Base-by-base conservation (phyloP, 1,140 invertebrate species). In the Lethocerus indicus region DNA sequence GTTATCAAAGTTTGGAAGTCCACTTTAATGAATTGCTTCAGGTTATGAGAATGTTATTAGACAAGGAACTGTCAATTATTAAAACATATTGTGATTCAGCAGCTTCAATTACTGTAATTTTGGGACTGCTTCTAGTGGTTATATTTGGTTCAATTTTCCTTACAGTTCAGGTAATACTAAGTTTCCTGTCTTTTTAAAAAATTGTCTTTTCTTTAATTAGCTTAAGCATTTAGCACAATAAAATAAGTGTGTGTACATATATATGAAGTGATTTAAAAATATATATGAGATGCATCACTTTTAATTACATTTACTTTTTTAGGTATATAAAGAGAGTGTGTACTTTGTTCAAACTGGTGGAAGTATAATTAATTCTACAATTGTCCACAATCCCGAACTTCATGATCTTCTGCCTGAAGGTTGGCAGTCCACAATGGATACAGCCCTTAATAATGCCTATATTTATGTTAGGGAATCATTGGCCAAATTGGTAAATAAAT, bases 321-420 rank as follows among this genome's bases (percentile, higher is more conserved):
- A 95, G 85, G 78, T 95, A 49, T 96, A 97, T 63, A 85, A 83
- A 14, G 94, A 98, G 71, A 89, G 87, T 20, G 83, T 96, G 61
- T 87, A 94, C 59, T 71, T 98, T 24, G 76, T 95, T 20, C 82
- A 89, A 64, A 72, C 95, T 36, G 81, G 81, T 23, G 83, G 86
- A 44, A 88, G 88, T 64, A 71, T 96, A 13, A 73, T 96, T 12
- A 95, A 96, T 68, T 79, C 81, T 56, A 91, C 88, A 12, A 74
- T 92, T 21, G 82, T 86, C 12, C 78, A 87, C 63, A 83, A 93
- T 68, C 84, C 87, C 24, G 88, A 93, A 60, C 70, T 87, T 47
- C 71, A 83, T 48, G 74, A 77, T 46, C 70, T 81, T 49, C 64
- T 85, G 49, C 75, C 85, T 16, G 67, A 75, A 56, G 70, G 69